Evolutionary conservation across 2,888 invertebrate genomes (phyloP).

Genomic region (Colletes collaris): DNA sequence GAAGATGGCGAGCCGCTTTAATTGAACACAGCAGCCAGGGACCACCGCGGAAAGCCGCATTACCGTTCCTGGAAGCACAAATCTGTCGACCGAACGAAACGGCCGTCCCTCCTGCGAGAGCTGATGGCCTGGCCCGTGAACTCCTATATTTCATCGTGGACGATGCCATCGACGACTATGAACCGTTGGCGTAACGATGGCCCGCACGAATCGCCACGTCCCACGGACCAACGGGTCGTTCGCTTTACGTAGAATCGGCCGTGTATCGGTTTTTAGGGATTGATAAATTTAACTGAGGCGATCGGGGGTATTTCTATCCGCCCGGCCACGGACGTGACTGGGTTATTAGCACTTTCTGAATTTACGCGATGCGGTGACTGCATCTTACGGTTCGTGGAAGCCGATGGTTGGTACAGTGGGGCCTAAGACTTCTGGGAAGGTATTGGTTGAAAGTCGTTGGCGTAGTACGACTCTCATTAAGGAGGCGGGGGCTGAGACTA

Average conservation of each 20-base stretch:
- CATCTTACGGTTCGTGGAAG: constrained; percentile 1
- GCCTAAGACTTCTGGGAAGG: background rate
- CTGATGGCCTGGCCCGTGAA: constrained; percentile 8
- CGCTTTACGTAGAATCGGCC: constrained; percentile 22
- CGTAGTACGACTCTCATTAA: background rate
- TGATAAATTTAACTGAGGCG: constrained; percentile 26
- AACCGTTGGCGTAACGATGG: constrained; percentile 31
- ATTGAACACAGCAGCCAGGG: constrained; percentile 69
- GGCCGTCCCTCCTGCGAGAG: constrained; percentile 32
- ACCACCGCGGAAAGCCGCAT: constrained; percentile 64
- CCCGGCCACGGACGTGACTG: constrained; percentile 13
- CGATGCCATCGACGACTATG: constrained; percentile 47
- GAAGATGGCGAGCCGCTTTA: constrained; percentile 74
- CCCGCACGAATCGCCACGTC: constrained; percentile 9
- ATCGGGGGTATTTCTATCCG: constrained; percentile 21
- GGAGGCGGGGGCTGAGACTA: background rate
- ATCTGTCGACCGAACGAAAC: constrained; percentile 70
- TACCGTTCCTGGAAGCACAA: constrained; percentile 75
- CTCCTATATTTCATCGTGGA: constrained; percentile 33
- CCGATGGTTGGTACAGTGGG: background rate
- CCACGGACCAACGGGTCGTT: constrained; percentile 15
- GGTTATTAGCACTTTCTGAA: constrained; percentile 19
- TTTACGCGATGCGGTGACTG: background rate
- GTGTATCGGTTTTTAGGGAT: constrained; percentile 27
- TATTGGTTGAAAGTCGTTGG: background rate